These are phyloP conservation scores for Aplodontia rufa DNA, from an alignment of 2,113 vertebrate species.

Conservation along the genomic window DNA sequence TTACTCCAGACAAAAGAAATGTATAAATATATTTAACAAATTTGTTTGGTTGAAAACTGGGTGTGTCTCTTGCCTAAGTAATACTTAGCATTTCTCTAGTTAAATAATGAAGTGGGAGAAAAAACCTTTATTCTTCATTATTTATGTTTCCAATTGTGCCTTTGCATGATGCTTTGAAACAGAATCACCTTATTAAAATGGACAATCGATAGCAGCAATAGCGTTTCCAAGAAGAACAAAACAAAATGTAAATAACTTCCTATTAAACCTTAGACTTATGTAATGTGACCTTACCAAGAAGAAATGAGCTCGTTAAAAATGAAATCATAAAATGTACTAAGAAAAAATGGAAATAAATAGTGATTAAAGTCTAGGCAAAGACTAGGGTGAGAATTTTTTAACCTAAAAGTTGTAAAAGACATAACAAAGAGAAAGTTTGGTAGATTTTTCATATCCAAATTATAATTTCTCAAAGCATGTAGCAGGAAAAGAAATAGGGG, in stretches of 20 bases:
- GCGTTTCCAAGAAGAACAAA: conserved; percentile 51
- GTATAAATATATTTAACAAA: not conserved
- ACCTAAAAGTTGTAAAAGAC: not conserved
- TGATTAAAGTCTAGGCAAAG: not conserved
- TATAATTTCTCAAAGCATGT: conserved; percentile 22
- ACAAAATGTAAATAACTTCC: conserved; percentile 31
- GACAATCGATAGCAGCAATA: not conserved
- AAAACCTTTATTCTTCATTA: conserved; percentile 56
- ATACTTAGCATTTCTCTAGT: conserved; percentile 25
- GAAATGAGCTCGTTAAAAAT: not conserved
- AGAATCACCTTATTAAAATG: conserved; percentile 54
- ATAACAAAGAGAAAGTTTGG: not conserved
- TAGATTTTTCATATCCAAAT: not conserved
- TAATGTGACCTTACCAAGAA: not conserved
- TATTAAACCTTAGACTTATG: not conserved
- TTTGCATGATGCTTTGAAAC: conserved; percentile 34
- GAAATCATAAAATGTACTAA: not conserved
- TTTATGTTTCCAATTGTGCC: conserved; percentile 46
- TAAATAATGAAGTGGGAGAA: conserved; percentile 37
- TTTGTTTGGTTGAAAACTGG: conserved; percentile 38
- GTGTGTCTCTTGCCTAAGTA: not conserved
- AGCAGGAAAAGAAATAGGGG: not conserved
- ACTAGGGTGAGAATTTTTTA: not conserved
- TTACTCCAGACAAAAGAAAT: conserved; percentile 7
- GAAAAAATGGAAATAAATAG: conserved; percentile 6